Conservation (phyloP, 2,113 vertebrate genomes). For the Noctilio leporinus region DNA sequence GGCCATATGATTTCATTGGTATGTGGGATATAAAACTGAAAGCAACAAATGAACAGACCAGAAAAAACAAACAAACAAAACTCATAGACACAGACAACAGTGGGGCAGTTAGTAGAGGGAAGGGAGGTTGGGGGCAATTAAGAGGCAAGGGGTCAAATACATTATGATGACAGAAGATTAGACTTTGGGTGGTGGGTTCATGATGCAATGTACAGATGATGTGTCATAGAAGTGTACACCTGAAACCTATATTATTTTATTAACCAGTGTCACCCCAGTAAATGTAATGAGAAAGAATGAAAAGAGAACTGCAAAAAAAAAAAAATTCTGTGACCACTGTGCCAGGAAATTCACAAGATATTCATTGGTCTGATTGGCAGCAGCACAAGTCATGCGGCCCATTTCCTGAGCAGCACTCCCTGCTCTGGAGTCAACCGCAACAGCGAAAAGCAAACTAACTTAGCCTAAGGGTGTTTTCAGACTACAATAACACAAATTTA, state of each 20-base stretch:
- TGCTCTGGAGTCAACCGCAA: neutral
- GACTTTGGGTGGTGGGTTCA: neutral
- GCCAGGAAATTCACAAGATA: neutral
- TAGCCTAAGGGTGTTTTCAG: neutral
- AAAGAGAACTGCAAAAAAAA: neutral
- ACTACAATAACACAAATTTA: neutral
- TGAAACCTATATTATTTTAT: neutral
- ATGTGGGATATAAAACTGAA: neutral
- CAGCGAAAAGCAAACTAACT: neutral
- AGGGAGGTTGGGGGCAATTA: neutral
- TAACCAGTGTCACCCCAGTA: neutral
- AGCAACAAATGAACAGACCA: neutral
- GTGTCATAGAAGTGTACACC: neutral
- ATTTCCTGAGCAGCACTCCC: neutral
- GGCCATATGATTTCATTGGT: neutral
- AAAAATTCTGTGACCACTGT: neutral
- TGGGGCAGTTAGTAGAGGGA: neutral
- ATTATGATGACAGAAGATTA: neutral
- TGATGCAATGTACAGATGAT: neutral
- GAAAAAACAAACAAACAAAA: neutral
- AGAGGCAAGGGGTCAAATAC: neutral
- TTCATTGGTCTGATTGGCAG: neutral
- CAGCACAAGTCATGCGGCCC: fast-evolving
- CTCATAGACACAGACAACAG: neutral
- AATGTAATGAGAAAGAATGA: neutral